phyloP scores from a whole-genome alignment of 2,888 invertebrate species.

The Pteria penguin region DNA sequence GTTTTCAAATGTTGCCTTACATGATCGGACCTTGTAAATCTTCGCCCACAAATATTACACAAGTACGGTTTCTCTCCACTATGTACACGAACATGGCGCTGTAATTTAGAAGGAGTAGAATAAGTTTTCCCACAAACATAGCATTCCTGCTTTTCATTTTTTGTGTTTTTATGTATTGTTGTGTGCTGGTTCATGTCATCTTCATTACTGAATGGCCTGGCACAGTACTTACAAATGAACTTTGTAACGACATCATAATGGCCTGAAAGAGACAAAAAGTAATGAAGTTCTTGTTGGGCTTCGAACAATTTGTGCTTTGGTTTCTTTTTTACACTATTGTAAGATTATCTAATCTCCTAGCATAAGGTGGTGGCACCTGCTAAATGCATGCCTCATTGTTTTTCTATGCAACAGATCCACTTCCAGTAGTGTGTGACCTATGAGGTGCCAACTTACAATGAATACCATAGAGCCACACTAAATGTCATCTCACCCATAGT shows the following conservation, averaged over 20 bases:
- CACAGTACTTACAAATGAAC: constrained; percentile 71
- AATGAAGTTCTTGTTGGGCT: no score
- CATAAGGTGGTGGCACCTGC: no score
- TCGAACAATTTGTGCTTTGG: no score
- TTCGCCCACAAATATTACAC: constrained; percentile 65
- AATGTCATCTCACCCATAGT: no score
- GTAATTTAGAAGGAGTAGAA: constrained; percentile 69
- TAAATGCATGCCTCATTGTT: no score
- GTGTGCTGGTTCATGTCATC: constrained; percentile 65
- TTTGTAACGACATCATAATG: constrained; percentile 68
- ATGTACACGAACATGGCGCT: constrained; percentile 70
- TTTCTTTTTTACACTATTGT: no score
- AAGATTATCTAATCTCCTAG: no score
- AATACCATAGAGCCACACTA: no score
- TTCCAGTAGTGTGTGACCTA: no score
- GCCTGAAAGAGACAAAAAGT: no score
- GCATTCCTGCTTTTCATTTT: constrained; percentile 57
- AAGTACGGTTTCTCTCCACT: constrained; percentile 69
- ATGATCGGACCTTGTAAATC: constrained; percentile 70
- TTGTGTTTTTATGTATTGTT: constrained; percentile 56
- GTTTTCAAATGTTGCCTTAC: constrained; percentile 72
- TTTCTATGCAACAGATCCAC: no score
- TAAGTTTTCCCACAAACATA: constrained; percentile 68
- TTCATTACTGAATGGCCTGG: constrained; percentile 62
- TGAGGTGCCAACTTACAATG: no score